Conservation (phyloP, 2,797 vertebrate genomes). For the Lutjanus campechanus region DNA sequence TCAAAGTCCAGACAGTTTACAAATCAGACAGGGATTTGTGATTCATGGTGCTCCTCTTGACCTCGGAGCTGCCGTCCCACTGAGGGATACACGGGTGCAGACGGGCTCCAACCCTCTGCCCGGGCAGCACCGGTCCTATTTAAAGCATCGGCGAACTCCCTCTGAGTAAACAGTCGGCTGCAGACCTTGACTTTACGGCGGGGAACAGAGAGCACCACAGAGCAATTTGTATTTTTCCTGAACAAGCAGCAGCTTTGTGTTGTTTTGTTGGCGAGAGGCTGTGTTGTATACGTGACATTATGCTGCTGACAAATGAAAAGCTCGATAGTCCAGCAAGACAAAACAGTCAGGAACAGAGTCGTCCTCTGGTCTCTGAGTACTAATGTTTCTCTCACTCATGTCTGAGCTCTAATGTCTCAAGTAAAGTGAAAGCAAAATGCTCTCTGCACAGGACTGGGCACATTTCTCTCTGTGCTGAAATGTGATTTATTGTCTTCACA, state of each 20-base stretch:
- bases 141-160: slow-evolving; percentile 38
- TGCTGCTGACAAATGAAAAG: slow-evolving; percentile 66
- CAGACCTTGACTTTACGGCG: slow-evolving; percentile 24
- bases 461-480: slow-evolving; percentile 2
- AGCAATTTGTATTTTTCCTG: slow-evolving; percentile 63
- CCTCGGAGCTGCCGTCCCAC: slow-evolving; percentile 43
- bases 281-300: slow-evolving; percentile 35
- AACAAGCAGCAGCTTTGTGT: slow-evolving; percentile 55
- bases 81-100: slow-evolving; percentile 20
- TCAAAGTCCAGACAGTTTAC: slow-evolving; percentile 68
- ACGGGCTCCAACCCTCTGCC: slow-evolving; percentile 23
- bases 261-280: slow-evolving; percentile 48
- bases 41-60: slow-evolving; percentile 60
- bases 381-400: slow-evolving; percentile 32
- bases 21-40: slow-evolving; percentile 72
- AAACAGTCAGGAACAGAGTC: slow-evolving; percentile 50
- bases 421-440: slow-evolving; percentile 39
- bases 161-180: slow-evolving; percentile 35
- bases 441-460: slow-evolving; percentile 15
- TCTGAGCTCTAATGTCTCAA: slow-evolving; percentile 34
- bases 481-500: slow-evolving; percentile 52
- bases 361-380: slow-evolving; percentile 36
- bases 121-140: slow-evolving; percentile 16
- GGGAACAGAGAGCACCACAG: slow-evolving; percentile 35
- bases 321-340: slow-evolving; percentile 43